Conservation (phyloP, 2,113 vertebrate species). For the Amphilophus citrinellus region DNA sequence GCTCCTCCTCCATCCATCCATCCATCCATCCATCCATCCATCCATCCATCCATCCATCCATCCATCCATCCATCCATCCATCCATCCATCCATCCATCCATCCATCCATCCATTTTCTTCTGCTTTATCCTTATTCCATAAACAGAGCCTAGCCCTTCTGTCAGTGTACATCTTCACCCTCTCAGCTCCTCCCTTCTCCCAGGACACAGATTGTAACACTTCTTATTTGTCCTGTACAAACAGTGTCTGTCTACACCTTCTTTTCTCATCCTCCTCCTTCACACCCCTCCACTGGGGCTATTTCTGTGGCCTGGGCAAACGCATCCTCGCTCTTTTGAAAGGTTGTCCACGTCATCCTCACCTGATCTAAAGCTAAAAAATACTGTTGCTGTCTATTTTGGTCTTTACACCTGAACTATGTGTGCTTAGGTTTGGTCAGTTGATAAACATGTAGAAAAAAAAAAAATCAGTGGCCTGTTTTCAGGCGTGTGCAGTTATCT, state of each 20-base stretch:
- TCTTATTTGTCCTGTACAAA: constrained; percentile 50
- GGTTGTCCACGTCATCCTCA: constrained; percentile 25
- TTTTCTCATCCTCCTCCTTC: constrained; percentile 16
- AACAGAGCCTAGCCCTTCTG: constrained; percentile 21
- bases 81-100: too few relatives aligned
- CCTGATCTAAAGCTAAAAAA: not conserved
- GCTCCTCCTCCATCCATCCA: not conserved
- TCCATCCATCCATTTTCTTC: not conserved
- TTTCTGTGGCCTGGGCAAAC: constrained; percentile 32
- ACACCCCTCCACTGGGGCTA: constrained; percentile 16
- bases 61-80: not conserved
- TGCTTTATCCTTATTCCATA: not conserved
- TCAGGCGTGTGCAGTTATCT: not conserved
- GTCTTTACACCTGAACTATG: not conserved
- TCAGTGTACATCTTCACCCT: not conserved
- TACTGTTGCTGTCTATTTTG: not conserved
- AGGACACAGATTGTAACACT: constrained; percentile 9
- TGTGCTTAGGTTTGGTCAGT: not conserved
- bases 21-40: not conserved
- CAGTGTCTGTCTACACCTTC: constrained; percentile 22
- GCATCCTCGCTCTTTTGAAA: constrained; percentile 1
- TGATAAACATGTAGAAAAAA: not conserved
- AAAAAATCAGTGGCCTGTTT: not conserved
- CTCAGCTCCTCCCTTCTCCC: not conserved
- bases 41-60: too few relatives aligned